A percentile compares a stretch with the other conserved stretches of the same genome.
Evolutionary conservation across 2,113 vertebrate genomes (phyloP).

Genomic region (Mesoclemmys tuberculata): DNA sequence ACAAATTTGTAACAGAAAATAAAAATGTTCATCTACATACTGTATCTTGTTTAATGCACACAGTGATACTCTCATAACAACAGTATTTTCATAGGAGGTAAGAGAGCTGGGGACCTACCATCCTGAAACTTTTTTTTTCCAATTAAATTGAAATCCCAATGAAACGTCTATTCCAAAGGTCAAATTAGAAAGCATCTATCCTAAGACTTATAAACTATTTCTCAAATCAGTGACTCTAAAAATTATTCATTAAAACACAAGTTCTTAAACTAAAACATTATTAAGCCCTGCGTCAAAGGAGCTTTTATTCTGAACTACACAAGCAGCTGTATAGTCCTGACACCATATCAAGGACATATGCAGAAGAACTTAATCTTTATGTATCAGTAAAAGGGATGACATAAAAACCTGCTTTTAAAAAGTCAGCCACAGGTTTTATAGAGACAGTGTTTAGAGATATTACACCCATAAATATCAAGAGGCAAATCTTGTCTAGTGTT

Average conservation of each 20-base stretch:
- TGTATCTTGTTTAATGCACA: neutral
- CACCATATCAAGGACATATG: slow-evolving; percentile 8
- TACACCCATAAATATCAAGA: neutral
- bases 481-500: neutral
- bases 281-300: slow-evolving; percentile 29
- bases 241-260: slow-evolving; percentile 61
- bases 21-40: neutral
- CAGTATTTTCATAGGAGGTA: neutral
- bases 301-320: neutral
- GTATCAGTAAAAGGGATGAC: slow-evolving; percentile 1
- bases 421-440: neutral
- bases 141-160: slow-evolving; percentile 42
- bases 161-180: slow-evolving; percentile 64
- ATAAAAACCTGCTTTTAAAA: slow-evolving; percentile 10
- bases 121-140: neutral
- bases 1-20: neutral
- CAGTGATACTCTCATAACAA: neutral
- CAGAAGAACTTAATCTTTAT: slow-evolving; percentile 2
- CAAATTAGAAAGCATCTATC: slow-evolving; percentile 60
- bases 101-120: neutral
- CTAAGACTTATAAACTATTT: slow-evolving; percentile 61
- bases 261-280: slow-evolving; percentile 49
- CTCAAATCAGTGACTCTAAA: slow-evolving; percentile 60
- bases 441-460: neutral
- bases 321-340: neutral